Conservation (phyloP, 2,888 invertebrate species). For the Eristalinus aeneus region DNA sequence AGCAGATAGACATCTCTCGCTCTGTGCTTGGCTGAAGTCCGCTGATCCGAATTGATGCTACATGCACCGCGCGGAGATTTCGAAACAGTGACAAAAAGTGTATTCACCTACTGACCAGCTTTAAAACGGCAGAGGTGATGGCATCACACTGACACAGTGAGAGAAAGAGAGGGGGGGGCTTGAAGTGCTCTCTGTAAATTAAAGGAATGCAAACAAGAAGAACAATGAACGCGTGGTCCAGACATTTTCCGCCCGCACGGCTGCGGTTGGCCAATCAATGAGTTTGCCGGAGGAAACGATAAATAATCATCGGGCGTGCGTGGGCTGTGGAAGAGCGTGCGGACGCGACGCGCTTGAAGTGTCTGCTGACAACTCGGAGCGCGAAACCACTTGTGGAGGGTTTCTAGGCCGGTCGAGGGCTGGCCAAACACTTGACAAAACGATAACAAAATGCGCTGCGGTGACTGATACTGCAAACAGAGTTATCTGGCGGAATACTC, state of each 20-base stretch:
- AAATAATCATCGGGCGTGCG: constrained; percentile 10
- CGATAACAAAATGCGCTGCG: constrained; percentile 9
- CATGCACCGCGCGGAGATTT: constrained; percentile 10
- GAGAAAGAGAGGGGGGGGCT: background rate
- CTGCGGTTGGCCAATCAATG: constrained; percentile 32
- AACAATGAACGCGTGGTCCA: constrained; percentile 38
- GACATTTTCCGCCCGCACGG: constrained; percentile 2
- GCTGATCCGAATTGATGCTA: constrained; percentile 48
- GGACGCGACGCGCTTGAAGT: background rate
- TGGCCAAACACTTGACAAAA: constrained; percentile 7
- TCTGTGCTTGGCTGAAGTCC: constrained; percentile 18
- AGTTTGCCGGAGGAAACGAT: constrained; percentile 34
- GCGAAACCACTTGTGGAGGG: background rate
- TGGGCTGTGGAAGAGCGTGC: background rate
- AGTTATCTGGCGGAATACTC: constrained; percentile 10
- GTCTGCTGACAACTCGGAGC: background rate
- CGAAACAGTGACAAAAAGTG: constrained; percentile 21
- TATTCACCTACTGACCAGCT: constrained; percentile 57
- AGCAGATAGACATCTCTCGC: constrained; percentile 5
- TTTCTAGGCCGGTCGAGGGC: background rate
- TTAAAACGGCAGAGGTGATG: constrained; percentile 13
- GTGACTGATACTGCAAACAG: constrained; percentile 10
- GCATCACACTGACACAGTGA: background rate
- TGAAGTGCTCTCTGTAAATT: constrained; percentile 1
- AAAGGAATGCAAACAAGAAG: background rate